phyloP scores from a whole-genome alignment of 2,113 vertebrate species.

The Peromyscus polionotus region DNA sequence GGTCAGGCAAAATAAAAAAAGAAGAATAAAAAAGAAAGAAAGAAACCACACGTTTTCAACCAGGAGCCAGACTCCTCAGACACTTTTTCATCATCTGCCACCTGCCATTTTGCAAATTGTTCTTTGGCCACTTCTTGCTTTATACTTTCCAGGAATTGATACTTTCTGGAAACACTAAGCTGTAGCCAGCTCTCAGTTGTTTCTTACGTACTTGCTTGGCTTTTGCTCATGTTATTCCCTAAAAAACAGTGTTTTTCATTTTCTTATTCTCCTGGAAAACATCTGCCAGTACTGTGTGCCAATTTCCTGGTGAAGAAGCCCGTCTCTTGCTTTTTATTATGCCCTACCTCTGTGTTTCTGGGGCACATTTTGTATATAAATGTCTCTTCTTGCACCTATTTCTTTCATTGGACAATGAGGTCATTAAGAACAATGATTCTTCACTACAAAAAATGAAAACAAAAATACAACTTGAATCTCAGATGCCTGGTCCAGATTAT shows the following conservation, averaged over 20 bases:
- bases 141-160: neutral
- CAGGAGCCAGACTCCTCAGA: neutral
- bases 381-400: constrained; percentile 1
- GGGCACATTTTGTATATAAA: neutral
- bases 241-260: constrained; percentile 54
- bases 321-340: neutral
- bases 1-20: neutral
- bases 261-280: constrained; percentile 20
- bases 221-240: constrained; percentile 36
- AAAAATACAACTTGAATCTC: neutral
- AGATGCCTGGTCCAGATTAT: neutral
- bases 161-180: constrained; percentile 1
- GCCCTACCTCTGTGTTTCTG: neutral
- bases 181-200: neutral
- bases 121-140: neutral
- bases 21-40: neutral
- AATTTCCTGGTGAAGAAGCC: neutral
- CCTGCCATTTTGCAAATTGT: neutral
- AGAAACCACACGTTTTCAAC: neutral
- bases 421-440: constrained; percentile 18
- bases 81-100: neutral
- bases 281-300: constrained; percentile 37
- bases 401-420: neutral
- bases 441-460: neutral
- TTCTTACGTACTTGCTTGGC: neutral